Conservation (phyloP, 1,140 invertebrate genomes). For the Drosophila parabipectinata region DNA sequence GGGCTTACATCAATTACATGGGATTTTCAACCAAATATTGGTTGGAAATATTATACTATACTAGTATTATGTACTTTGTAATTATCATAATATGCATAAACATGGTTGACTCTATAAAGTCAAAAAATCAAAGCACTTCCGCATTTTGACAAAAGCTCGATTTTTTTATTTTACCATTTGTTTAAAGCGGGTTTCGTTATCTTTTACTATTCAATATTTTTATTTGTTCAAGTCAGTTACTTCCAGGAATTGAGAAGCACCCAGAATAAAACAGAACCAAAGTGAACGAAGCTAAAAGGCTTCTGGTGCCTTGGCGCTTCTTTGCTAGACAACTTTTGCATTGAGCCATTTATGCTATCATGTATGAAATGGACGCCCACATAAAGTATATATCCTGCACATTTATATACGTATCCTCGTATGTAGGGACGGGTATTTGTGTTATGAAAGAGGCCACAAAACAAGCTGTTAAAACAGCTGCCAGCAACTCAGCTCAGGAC, state of each 20-base stretch:
- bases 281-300: slow-evolving; percentile 19
- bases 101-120: no score
- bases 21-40: no score
- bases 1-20: neutral
- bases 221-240: slow-evolving; percentile 46
- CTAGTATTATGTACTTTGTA: no score
- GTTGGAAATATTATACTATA: no score
- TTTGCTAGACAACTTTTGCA: slow-evolving; percentile 50
- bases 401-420: slow-evolving; percentile 11
- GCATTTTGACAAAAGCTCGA: neutral
- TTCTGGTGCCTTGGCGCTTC: slow-evolving; percentile 25
- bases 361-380: slow-evolving; percentile 62
- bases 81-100: no score
- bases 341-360: slow-evolving; percentile 61
- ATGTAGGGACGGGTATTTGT: slow-evolving; percentile 44
- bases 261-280: slow-evolving; percentile 8
- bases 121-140: no score
- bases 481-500: slow-evolving; percentile 39
- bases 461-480: slow-evolving; percentile 76
- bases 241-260: slow-evolving; percentile 22
- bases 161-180: slow-evolving; percentile 35
- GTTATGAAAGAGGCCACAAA: slow-evolving; percentile 58
- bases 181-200: neutral
- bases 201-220: slow-evolving; percentile 9
- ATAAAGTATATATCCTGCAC: slow-evolving; percentile 36